Base-by-base conservation (phyloP, 2,888 invertebrate genomes). In the Campaea margaritaria region DNA sequence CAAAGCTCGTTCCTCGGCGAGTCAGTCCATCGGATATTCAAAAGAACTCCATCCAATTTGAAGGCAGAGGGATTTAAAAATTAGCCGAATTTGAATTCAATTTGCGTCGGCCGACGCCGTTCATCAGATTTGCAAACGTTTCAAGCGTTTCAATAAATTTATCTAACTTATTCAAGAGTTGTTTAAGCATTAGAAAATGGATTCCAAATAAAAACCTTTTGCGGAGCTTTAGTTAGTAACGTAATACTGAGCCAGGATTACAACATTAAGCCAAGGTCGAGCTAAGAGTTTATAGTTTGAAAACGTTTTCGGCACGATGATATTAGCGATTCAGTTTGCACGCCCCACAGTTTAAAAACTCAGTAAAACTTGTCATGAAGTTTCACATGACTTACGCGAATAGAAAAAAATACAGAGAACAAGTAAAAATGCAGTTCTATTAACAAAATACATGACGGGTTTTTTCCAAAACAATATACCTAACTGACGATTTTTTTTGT, bases 71-170 rank as follows among this genome's bases (percentile, higher is more conserved):
- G 57, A 53, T 62, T 57, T 58, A 48, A 53, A 57, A 62, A 62
- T 62, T 62, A 62, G 62, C 53, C 15, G n/a, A 62, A 58, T 62
- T 50, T 41, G 46, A 62, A 57, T 57, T 54, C 45, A 53, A 50
- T 50, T 57, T 53, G 36, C 41, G 49, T 50, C n/a, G 43, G 42
- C 27, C 39, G 44, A 34, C 36, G 44, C 13, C 21, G n/a, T 15
- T 27, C 39, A 14, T 46, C 44, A 21, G 45, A 53, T 45, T 46
- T 39, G 21, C 15, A 39, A 45, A 28, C 39, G 46, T 41, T 11
- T n/a, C 28, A 16, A 31, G 11, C 15, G 41, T 51, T 57, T 44
- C 27, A 42, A 38, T 50, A 42, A 44, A 39, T 11, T 52, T 14
- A 43, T 41, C 31, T 48, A 39, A 50, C 50, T 57, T 57, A 50